Base-by-base conservation (phyloP, 2,113 vertebrate genomes). In the Pelusios castaneus region DNA sequence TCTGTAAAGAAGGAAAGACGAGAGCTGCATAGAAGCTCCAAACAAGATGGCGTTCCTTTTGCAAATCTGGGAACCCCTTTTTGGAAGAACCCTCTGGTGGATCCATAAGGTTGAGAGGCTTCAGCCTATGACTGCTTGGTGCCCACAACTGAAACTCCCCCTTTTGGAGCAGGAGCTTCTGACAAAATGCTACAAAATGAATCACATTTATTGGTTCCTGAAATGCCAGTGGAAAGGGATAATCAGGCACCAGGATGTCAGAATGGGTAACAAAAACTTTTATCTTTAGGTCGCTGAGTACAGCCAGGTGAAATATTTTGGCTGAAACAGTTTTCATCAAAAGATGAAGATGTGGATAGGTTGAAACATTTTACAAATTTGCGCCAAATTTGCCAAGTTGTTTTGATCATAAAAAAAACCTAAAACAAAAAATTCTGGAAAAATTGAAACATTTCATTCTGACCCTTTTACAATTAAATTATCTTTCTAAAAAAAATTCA, bases 61-160 rank as follows among this genome's bases (percentile, higher is more conserved):
- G 63, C 55, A 75, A 75, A 5, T 43, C 67, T 73, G 38, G 8
- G 5, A 41, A n/a, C 38, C 41, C 70, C 43, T 10, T 75, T 43
- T 43, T 25, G 22, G 31, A 43, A n/a, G 1, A 34, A 3, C 52
- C 25, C 21, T 25, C 34, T 80, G 82, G 31, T 80, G 82, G 31
- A 43, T 87, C 19, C 45, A 13, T 43, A 34, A 0, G 1, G 5
- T 13, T 73, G n/a, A 31, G 14, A 67, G 10, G 21, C 21, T 89
- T 73, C 34, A 51, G 49, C 77, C 34, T 73, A 54, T 17, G 17
- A 80, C 10, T 1, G 2, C 34, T 0, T 3, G 41, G 22, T 3
- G 3, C 63, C 43, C 38, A 47, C 16, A 34, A 2, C 25, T 34
- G 11, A 27, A 77, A 80, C 67, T 6, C 60, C 24, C 22, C 31